phyloP scores from a whole-genome alignment of 2,888 invertebrate genomes.

The Dynastes tityus region DNA sequence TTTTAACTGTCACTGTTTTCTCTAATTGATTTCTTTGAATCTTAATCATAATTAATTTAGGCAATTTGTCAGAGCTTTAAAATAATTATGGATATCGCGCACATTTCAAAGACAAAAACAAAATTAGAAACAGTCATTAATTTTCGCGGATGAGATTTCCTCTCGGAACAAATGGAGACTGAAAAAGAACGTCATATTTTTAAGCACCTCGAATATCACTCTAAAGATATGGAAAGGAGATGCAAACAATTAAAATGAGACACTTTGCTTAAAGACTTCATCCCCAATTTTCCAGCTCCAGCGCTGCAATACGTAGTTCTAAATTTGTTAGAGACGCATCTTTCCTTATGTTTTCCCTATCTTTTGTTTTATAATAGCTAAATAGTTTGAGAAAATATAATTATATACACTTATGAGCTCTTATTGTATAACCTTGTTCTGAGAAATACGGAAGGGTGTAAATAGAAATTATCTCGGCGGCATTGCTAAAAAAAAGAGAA shows the following conservation, averaged over 20 bases:
- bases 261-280: neutral
- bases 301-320: no score
- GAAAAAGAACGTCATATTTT: conserved; percentile 32
- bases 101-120: conserved; percentile 52
- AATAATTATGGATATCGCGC: conserved; percentile 57
- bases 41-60: conserved; percentile 60
- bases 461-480: no score
- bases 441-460: no score
- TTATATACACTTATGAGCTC: no score
- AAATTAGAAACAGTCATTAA: conserved; percentile 52
- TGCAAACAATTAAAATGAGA: conserved; percentile 15
- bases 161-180: conserved; percentile 43
- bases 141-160: conserved; percentile 47
- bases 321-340: no score
- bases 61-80: conserved; percentile 57
- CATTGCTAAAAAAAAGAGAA: no score
- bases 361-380: no score
- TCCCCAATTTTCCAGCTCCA: no score
- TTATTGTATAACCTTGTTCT: no score
- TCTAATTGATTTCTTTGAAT: conserved; percentile 58
- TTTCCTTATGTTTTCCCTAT: no score
- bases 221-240: conserved; percentile 5
- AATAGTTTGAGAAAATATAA: no score
- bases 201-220: neutral
- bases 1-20: conserved; percentile 57